Conservation (phyloP, 2,113 vertebrate species). For the Eleginops maclovinus region DNA sequence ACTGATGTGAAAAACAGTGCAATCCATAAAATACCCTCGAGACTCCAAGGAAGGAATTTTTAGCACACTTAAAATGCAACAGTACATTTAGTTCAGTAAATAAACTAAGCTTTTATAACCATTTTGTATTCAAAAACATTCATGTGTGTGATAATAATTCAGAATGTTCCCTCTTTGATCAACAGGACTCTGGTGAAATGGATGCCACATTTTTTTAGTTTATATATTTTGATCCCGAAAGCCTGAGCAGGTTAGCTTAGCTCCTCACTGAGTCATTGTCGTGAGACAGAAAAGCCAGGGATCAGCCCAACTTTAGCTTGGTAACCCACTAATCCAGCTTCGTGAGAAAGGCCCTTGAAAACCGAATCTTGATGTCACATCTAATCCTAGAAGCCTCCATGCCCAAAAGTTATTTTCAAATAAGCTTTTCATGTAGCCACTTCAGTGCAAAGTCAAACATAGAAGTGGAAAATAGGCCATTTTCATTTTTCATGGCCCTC, state of each 20-base stretch:
- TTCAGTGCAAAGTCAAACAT: conserved; percentile 24
- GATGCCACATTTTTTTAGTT: not conserved
- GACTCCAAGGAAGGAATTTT: conserved; percentile 31
- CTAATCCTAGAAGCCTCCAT: conserved; percentile 55
- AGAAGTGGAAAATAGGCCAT: not conserved
- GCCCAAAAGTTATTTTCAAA: conserved; percentile 25
- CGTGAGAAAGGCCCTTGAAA: conserved; percentile 57
- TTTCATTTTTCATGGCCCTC: conserved; percentile 13
- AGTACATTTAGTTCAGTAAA: conserved; percentile 41
- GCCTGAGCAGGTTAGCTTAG: conserved; percentile 24
- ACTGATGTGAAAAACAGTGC: conserved; percentile 26
- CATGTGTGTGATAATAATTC: not conserved
- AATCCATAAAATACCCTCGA: conserved; percentile 37
- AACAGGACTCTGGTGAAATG: not conserved
- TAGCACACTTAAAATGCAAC: conserved; percentile 38
- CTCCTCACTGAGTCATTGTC: conserved; percentile 42
- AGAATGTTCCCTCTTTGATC: conserved; percentile 1
- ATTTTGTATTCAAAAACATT: not conserved
- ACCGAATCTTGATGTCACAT: conserved; percentile 65
- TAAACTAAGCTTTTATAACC: conserved; percentile 9
- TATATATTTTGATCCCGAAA: not conserved
- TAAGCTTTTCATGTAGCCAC: conserved; percentile 26
- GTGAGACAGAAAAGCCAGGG: conserved; percentile 37
- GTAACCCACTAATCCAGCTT: conserved; percentile 58
- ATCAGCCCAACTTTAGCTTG: conserved; percentile 45